Evolutionary conservation across 2,888 invertebrate species (phyloP), one percentile per base, ranked within the genome.

Genomic region (Hemaris fuciformis): DNA sequence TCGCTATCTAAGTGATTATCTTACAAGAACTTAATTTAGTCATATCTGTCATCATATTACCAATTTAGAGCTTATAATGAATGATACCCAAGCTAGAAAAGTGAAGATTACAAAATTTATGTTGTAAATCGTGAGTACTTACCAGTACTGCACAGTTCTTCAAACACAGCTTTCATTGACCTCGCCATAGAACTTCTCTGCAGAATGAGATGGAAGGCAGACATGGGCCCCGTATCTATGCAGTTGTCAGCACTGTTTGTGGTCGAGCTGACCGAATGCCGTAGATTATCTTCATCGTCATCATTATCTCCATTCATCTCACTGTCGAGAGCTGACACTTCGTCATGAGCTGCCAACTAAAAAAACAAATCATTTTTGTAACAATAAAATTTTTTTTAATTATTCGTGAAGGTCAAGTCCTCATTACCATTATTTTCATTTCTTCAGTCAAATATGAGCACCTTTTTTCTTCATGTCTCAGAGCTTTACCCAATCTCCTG

Each of bases 381-480:
- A 3, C 5, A n/a, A 0, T n/a, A n/a, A n/a, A n/a, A n/a, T n/a
- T n/a, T n/a, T n/a, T n/a, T n/a, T n/a, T n/a, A n/a, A 5, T 22
- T 48, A 22, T 3, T n/a, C n/a, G n/a, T 8, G 8, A n/a, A 2
- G 3, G 3, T 27, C 15, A 7, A 18, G 56, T n/a, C n/a, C n/a
- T 57, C 42, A 81, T 87, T 67, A 94, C 96, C 97, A 99, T 99
- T 58, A 95, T 94, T 85, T 97, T 97, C 77, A 97, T 97, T 93
- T 99, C 97, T 72, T 96, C 95, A 22, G 96, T 96, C 60, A 99
- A 93, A 91, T 97, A 99, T 13, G 97, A 96, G 81, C 97, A 96
- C 66, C 98, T 93, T 68, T 96, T 95, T 85, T 99, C 99, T 89
- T 99, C 99, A 80, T 98, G 97, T 65, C 96, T 94, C 58, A 99